A percentile compares a stretch with the other conserved stretches of the same genome.
Conservation (phyloP, 2,888 invertebrate species). For the Andrena camellia region DNA sequence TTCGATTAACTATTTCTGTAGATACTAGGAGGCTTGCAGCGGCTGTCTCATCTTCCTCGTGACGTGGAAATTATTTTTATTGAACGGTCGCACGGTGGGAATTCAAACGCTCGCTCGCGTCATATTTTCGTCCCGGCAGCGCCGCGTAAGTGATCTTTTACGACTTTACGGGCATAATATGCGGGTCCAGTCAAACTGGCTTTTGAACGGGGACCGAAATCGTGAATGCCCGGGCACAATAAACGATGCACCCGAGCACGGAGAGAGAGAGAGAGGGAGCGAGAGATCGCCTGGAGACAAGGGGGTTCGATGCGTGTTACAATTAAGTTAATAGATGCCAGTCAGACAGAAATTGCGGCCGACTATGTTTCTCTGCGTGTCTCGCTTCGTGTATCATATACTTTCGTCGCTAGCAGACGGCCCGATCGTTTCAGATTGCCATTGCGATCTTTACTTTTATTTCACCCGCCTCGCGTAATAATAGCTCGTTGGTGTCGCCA, state of each 20-base stretch:
- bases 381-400: conserved; percentile 28
- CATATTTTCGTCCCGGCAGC: conserved; percentile 22
- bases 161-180: conserved; percentile 63
- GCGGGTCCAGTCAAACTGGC: conserved; percentile 64
- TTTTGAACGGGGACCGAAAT: conserved; percentile 61
- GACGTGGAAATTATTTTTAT: conserved; percentile 19
- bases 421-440: background rate
- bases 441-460: background rate
- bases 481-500: background rate
- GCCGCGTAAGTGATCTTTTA: conserved; percentile 63
- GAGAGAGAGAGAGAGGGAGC: background rate
- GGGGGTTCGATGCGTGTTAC: conserved; percentile 71
- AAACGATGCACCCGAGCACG: conserved; percentile 59
- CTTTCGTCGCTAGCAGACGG: conserved; percentile 2
- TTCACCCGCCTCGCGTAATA: background rate
- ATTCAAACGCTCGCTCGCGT: conserved; percentile 26
- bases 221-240: conserved; percentile 53
- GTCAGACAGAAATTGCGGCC: conserved; percentile 80
- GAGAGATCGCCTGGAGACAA: conserved; percentile 46
- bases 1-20: background rate
- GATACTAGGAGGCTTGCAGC: background rate
- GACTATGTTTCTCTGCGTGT: conserved; percentile 47
- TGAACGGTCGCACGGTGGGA: conserved; percentile 33
- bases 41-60: background rate
- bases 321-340: conserved; percentile 83